phyloP scores from a whole-genome alignment of 2,113 vertebrate genomes.

The Varanus salvator region DNA sequence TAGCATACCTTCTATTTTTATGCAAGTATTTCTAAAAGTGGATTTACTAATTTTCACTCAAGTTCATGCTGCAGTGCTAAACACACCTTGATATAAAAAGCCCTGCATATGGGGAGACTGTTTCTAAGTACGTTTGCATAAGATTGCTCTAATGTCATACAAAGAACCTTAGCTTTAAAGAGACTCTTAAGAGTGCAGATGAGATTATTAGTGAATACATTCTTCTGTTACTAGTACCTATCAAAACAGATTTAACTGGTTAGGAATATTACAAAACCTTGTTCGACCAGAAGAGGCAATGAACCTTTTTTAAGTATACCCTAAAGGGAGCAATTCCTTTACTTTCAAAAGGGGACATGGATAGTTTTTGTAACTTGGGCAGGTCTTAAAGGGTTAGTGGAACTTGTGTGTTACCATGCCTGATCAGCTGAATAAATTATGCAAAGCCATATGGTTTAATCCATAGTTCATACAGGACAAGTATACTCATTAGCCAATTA shows the following conservation, averaged over 20 bases:
- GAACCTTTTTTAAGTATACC: too few species aligned
- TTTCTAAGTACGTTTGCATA: not conserved
- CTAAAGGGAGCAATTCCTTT: not conserved
- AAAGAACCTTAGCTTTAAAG: not conserved
- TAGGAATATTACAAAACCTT: not conserved
- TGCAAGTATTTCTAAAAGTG: not conserved
- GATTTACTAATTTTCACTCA: not conserved
- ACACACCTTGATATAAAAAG: not conserved
- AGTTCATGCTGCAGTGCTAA: not conserved
- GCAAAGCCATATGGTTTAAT: not conserved
- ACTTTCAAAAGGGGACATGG: not conserved
- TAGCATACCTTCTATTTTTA: not conserved
- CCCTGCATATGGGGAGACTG: not conserved
- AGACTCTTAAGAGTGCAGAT: too few species aligned
- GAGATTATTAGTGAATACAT: too few species aligned
- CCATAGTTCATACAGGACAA: not conserved
- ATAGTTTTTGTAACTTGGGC: not conserved
- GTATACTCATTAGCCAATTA: not conserved
- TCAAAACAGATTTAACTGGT: not conserved
- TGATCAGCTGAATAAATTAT: not conserved
- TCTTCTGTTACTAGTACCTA: not conserved
- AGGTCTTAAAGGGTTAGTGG: not conserved
- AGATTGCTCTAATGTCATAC: not conserved
- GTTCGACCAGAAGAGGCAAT: not conserved
- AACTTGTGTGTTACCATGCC: not conserved